These are phyloP conservation scores for Nemurella pictetii DNA, from an alignment of 2,888 invertebrate species.

Conservation along the genomic window DNA sequence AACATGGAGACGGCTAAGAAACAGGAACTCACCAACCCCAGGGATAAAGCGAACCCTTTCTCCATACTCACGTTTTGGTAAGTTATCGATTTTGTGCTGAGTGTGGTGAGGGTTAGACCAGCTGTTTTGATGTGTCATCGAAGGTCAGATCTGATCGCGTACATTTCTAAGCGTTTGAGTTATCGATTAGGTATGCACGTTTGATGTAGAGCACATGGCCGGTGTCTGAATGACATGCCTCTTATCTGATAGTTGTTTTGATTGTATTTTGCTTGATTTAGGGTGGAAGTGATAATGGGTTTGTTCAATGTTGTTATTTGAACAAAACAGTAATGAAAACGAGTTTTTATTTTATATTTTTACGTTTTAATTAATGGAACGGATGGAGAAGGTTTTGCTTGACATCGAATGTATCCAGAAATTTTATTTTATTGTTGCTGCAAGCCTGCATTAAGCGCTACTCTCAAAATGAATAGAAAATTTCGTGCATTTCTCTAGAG, in stretches of 20 bases:
- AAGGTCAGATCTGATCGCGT: background rate
- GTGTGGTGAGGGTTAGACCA: background rate
- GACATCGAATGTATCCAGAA: too few species aligned
- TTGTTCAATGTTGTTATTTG: too few species aligned
- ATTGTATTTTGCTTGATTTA: too few species aligned
- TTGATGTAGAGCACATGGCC: background rate
- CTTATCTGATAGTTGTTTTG: background rate
- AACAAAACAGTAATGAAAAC: too few species aligned
- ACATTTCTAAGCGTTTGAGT: background rate
- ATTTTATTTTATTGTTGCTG: too few species aligned
- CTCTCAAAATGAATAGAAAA: too few species aligned
- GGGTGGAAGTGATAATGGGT: too few species aligned
- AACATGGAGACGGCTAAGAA: slow-evolving; percentile 41
- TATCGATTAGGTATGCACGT: background rate
- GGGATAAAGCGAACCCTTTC: slow-evolving; percentile 44
- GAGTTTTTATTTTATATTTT: too few species aligned
- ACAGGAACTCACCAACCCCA: slow-evolving; percentile 42
- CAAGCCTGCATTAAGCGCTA: too few species aligned
- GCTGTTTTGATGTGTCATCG: background rate
- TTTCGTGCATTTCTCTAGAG: too few species aligned
- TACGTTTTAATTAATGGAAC: too few species aligned
- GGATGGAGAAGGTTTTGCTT: too few species aligned
- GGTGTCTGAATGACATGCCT: background rate
- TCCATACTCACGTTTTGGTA: slow-evolving; percentile 46
- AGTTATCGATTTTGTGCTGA: slow-evolving; percentile 15